Conservation (phyloP, 2,113 vertebrate species). For the Saccopteryx leptura region DNA sequence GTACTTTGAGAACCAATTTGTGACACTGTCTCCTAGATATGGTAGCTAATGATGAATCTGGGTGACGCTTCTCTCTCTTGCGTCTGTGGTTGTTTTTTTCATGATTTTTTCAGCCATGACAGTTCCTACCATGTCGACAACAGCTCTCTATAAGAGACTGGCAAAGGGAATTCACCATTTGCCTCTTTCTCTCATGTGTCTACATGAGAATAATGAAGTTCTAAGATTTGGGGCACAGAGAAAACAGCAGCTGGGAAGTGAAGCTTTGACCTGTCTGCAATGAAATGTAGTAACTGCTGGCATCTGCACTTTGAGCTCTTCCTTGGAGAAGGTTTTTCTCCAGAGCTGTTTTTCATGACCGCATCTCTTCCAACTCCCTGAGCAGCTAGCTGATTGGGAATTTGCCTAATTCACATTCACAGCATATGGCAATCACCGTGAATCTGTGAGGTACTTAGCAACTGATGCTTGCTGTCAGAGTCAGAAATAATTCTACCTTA, state of each 20-base stretch:
- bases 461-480: neutral
- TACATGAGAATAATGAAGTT: neutral
- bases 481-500: constrained; percentile 52
- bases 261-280: neutral
- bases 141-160: neutral
- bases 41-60: neutral
- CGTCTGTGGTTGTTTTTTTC: neutral
- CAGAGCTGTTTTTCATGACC: constrained; percentile 52
- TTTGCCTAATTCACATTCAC: constrained; percentile 48
- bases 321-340: neutral
- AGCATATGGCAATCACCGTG: neutral
- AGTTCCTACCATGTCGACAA: neutral
- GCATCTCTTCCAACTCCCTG: neutral
- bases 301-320: neutral
- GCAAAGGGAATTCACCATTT: neutral
- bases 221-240: neutral
- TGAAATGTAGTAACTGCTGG: neutral
- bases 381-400: constrained; percentile 18
- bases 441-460: constrained; percentile 29
- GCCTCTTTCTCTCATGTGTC: neutral
- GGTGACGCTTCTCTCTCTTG: neutral
- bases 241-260: neutral
- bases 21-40: neutral
- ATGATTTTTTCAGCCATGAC: constrained; percentile 19
- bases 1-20: neutral